A percentile compares a stretch with the other conserved stretches of the same genome.
Conservation (phyloP, 1,140 invertebrate genomes). For the Tribolium castaneum region DNA sequence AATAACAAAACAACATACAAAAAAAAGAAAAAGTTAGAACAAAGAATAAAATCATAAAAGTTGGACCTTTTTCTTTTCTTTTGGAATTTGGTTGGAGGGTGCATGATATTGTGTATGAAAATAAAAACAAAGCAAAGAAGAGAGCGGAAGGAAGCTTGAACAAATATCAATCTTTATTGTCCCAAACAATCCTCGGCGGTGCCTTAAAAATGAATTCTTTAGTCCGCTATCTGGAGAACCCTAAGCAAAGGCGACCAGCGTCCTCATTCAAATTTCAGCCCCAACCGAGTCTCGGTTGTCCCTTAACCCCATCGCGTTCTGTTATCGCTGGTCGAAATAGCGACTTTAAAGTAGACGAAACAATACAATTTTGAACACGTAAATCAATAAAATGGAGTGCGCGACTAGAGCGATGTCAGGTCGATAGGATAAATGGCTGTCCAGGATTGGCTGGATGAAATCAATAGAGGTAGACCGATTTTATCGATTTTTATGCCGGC, state of each 20-base stretch:
- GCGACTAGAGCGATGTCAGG: slow-evolving; percentile 59
- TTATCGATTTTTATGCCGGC: slow-evolving; percentile 60
- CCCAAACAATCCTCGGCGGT: background rate
- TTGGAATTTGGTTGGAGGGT: background rate
- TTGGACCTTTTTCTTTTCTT: background rate
- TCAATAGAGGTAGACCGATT: slow-evolving; percentile 63
- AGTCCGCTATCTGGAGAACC: background rate
- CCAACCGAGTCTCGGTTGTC: background rate
- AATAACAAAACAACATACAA: too few species aligned
- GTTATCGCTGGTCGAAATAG: background rate
- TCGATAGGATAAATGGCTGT: slow-evolving; percentile 63
- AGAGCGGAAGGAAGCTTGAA: background rate
- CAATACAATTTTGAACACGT: slow-evolving; percentile 33
- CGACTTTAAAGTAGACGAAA: slow-evolving; percentile 21
- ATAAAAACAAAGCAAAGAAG: background rate
- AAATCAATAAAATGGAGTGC: slow-evolving; percentile 55
- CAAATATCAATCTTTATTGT: background rate
- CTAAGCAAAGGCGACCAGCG: background rate
- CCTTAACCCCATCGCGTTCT: background rate
- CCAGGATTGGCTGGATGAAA: slow-evolving; percentile 63
- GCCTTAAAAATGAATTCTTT: background rate
- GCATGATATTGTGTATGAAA: background rate
- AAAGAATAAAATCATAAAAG: too few species aligned
- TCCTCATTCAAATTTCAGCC: background rate
- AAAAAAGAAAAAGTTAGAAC: too few species aligned